Evolutionary conservation across 2,888 invertebrate genomes (phyloP), one percentile per base, ranked within the genome.

Genomic region (Vanessa cardui): DNA sequence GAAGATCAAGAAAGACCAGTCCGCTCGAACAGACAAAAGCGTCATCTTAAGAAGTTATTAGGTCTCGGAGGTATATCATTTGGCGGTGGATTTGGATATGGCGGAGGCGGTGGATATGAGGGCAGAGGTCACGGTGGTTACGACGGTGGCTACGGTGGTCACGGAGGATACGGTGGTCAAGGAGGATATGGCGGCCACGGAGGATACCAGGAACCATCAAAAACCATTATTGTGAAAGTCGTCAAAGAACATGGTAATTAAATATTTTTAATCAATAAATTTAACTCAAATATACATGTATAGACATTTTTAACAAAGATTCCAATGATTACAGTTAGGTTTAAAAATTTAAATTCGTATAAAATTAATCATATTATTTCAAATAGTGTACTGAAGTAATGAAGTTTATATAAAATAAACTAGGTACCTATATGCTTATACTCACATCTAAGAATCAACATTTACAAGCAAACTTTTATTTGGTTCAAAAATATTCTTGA

Each of bases 1-100:
- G 89, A 91, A 82, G 90, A 92, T 39, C 91, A 91, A 78, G 78
- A 77, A 45, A 69, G 72, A 60, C 60, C 74, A 20, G 70, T 73
- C 52, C 70, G 58, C 2, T 76, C 74, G 21, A 88, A 84, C 71
- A 82, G 90, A 62, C 85, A 89, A 71, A 90, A 87, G 72, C 83
- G 91, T 4, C 83, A 83, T 49, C 73, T 86, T 16, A 73, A 76
- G 58, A 78, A 78, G 69, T 61, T 85, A 2, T 68, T 86, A 33
- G 80, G 83, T 1, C 72, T 75, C 1, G 78, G 77, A 68, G 77
- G 78, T 7, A 60, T 75, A 26, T 71, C 73, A 31, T 73, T 78
- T 44, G 79, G 80, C 6, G 81, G 81, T 1, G 82, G 83, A 0
- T 69, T 74, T n/a, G 80, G 83, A 4, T 72, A 72, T 12, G 80